These are phyloP conservation scores for Anneissia japonica DNA, from an alignment of 35 echinoderm and acorn worm genomes.

Conservation along the genomic window DNA sequence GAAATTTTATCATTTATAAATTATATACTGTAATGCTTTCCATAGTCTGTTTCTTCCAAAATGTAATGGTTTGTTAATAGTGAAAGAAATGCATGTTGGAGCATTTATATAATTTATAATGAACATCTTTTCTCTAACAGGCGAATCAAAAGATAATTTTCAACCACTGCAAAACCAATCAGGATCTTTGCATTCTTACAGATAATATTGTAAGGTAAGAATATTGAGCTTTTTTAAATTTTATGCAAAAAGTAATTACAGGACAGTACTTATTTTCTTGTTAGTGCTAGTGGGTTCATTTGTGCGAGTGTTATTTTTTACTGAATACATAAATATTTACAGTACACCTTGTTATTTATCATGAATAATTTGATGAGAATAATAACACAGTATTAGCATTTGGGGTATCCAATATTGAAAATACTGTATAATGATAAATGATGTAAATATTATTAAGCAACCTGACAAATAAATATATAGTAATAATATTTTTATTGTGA, in stretches of 20 bases:
- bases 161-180: slow-evolving; percentile 91
- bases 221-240: neutral
- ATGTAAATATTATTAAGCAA: neutral
- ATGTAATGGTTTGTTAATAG: no score
- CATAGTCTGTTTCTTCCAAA: no score
- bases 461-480: neutral
- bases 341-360: neutral
- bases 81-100: no score
- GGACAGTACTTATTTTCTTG: no score
- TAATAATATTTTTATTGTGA: slow-evolving; percentile 7
- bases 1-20: no score
- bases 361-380: neutral
- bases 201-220: slow-evolving; percentile 60
- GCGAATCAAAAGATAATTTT: slow-evolving; percentile 90
- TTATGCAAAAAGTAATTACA: neutral
- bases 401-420: no score
- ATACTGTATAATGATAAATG: no score
- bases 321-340: neutral
- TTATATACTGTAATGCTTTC: no score
- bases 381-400: no score
- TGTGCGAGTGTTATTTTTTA: no score
- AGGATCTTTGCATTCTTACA: slow-evolving; percentile 74
- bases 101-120: neutral
- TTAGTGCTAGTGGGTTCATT: no score
- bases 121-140: slow-evolving; percentile 21